Percentiles rank a stretch among this genome's conserved stretches.
phyloP scores from a whole-genome alignment of 1,140 invertebrate species.

The Meloidogyne floridensis region DNA sequence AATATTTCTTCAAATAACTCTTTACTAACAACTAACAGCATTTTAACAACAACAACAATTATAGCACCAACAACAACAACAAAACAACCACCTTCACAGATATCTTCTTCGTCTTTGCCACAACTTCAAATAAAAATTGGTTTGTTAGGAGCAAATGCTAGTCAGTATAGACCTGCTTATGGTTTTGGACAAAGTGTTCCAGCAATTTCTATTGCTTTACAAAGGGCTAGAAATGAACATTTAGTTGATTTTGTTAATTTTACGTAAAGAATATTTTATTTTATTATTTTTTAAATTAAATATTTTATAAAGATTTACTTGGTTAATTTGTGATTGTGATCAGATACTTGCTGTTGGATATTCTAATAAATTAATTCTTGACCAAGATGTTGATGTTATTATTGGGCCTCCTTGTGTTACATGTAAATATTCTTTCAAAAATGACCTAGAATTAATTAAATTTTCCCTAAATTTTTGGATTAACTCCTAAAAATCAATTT shows the following conservation, averaged over 20 bases:
- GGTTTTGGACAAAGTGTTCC: conserved; percentile 42
- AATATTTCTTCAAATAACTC: not conserved
- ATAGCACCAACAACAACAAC: not conserved
- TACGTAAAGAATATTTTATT: conserved; percentile 20
- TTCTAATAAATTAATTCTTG: conserved; percentile 12
- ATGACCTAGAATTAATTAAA: too few species aligned
- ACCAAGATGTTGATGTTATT: conserved; percentile 17
- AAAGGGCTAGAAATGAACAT: too few species aligned
- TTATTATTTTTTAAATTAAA: conserved; percentile 24
- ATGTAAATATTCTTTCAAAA: conserved; percentile 11
- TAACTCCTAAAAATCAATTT: too few species aligned
- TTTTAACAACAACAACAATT: not conserved
- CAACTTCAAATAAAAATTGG: conserved; percentile 36
- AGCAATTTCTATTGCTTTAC: too few species aligned
- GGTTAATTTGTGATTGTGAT: conserved; percentile 18
- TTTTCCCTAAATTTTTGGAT: too few species aligned
- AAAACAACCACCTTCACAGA: not conserved
- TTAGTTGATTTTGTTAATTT: too few species aligned
- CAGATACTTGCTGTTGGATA: conserved; percentile 2
- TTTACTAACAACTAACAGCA: not conserved
- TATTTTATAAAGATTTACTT: conserved; percentile 10
- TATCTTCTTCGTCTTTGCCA: not conserved
- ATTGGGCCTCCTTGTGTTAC: conserved; percentile 15
- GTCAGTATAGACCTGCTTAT: conserved; percentile 28
- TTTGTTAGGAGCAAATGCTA: conserved; percentile 43